These are phyloP conservation scores for Sebastes jordani DNA, from an alignment of 2,797 vertebrate genomes.

Conservation along the genomic window DNA sequence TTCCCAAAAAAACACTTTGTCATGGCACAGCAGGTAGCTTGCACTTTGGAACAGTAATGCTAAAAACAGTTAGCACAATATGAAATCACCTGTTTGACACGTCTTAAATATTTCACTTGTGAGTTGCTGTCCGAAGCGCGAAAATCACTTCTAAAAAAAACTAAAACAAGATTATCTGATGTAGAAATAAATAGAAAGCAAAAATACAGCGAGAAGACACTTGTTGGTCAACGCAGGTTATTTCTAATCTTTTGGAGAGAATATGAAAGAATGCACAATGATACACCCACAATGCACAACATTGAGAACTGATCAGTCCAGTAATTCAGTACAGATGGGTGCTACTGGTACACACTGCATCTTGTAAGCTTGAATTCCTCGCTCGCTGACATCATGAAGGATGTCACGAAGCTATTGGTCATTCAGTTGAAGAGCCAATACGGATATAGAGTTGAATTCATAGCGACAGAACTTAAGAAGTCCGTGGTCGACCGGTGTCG, in stretches of 20 bases:
- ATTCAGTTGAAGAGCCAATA: conserved; percentile 18
- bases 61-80: conserved; percentile 55
- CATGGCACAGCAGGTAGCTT: conserved; percentile 79
- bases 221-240: conserved; percentile 31
- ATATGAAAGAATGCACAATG: conserved; percentile 38
- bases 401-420: conserved; percentile 30
- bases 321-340: conserved; percentile 52
- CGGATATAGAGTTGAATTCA: conserved; percentile 33
- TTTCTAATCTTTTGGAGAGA: conserved; percentile 39
- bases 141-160: background rate
- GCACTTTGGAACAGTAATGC: conserved; percentile 71
- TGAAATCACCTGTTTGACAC: conserved; percentile 74
- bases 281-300: conserved; percentile 58
- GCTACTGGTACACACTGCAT: conserved; percentile 23
- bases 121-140: conserved; percentile 20
- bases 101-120: conserved; percentile 45
- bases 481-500: background rate
- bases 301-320: conserved; percentile 43
- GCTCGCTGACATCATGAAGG: conserved; percentile 42
- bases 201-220: conserved; percentile 44
- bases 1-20: conserved; percentile 22
- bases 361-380: conserved; percentile 28
- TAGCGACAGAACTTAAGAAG: conserved; percentile 24
- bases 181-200: conserved; percentile 59
- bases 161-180: background rate